Conservation (phyloP, 2,888 invertebrate genomes). For the Cenopis cana region DNA sequence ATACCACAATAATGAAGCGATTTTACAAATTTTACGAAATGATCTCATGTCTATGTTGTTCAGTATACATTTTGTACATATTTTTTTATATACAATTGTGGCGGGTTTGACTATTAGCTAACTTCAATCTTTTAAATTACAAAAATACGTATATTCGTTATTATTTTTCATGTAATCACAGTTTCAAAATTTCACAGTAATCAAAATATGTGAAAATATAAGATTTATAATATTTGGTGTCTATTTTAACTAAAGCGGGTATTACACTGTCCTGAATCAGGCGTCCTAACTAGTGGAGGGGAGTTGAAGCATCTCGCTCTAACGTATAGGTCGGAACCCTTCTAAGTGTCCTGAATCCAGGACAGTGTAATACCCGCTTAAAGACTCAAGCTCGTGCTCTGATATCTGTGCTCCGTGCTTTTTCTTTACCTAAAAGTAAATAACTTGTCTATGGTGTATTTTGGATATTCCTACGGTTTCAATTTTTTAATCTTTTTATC, state of each 20-base stretch:
- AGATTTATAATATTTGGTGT: background rate
- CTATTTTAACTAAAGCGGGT: background rate
- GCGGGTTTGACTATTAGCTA: background rate
- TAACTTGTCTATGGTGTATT: constrained; percentile 3
- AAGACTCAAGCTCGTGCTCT: too few species aligned
- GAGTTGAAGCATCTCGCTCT: too few species aligned
- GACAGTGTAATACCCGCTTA: too few species aligned
- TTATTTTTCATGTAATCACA: background rate
- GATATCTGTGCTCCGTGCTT: background rate
- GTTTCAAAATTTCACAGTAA: too few species aligned
- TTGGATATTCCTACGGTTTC: constrained; percentile 33
- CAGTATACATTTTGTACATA: too few species aligned
- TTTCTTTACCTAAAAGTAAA: background rate
- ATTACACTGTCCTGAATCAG: too few species aligned
- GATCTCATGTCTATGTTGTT: background rate
- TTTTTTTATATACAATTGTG: too few species aligned
- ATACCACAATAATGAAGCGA: background rate
- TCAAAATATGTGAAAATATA: too few species aligned
- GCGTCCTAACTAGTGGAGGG: too few species aligned
- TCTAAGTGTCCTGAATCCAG: too few species aligned
- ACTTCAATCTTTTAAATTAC: background rate
- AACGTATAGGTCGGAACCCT: too few species aligned
- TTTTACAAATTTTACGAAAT: background rate
- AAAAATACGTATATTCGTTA: background rate
- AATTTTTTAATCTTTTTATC: constrained; percentile 8